These are phyloP conservation scores for Scleropages formosus DNA, from an alignment of 2,797 vertebrate species.

Conservation along the genomic window DNA sequence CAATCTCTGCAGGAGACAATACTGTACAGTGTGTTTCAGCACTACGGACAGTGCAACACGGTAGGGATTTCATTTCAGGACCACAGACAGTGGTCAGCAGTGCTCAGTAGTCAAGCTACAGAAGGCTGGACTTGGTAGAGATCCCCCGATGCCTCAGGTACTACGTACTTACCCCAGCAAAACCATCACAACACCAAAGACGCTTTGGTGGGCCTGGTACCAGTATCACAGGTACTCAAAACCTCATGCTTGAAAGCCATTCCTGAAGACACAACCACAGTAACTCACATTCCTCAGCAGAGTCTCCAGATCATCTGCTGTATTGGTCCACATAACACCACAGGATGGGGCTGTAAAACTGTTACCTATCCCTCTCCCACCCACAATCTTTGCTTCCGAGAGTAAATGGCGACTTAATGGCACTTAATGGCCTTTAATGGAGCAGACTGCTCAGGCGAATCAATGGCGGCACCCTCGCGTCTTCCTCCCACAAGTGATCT, in stretches of 20 bases:
- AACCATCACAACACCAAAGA: no score
- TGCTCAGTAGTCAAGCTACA: conserved; percentile 1
- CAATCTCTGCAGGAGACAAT: background rate
- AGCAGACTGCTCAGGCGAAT: conserved; percentile 22
- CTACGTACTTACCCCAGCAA: no score
- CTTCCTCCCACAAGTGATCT: conserved; percentile 24
- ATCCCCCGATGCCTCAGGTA: no score
- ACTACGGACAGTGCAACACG: background rate
- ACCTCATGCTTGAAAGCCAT: no score
- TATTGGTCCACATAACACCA: conserved; percentile 7
- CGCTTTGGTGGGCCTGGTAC: background rate
- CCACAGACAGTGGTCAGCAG: background rate
- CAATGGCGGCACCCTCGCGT: conserved; percentile 20
- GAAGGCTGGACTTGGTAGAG: no score
- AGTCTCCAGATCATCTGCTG: conserved; percentile 5
- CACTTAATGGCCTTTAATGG: conserved; percentile 24
- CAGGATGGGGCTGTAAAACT: background rate
- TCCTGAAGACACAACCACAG: background rate
- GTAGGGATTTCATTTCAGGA: background rate
- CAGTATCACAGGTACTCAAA: no score
- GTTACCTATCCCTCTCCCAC: conserved; percentile 5
- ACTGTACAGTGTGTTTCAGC: background rate
- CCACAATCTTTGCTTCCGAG: conserved; percentile 1
- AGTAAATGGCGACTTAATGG: conserved; percentile 27
- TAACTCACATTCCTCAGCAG: background rate